Conservation (phyloP, 2,888 invertebrate species). For the Hipparchia sbordonii region DNA sequence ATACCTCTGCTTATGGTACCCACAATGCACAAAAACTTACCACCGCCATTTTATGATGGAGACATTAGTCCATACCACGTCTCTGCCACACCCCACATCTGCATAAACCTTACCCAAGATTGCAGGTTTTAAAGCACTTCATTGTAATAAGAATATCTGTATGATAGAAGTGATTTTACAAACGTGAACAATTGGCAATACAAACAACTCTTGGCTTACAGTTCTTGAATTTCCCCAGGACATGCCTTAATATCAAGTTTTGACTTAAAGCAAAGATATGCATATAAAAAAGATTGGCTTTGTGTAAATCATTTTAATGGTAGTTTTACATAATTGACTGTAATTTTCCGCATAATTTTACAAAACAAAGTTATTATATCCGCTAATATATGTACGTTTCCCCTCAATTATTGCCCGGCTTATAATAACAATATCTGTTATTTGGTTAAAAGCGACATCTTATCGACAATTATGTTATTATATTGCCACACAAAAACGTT, state of each 20-base stretch:
- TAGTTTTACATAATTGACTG: constrained; percentile 7
- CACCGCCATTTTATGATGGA: no score
- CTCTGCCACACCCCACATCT: not conserved
- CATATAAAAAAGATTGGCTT: not conserved
- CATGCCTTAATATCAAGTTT: not conserved
- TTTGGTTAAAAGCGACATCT: not conserved
- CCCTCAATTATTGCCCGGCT: not conserved
- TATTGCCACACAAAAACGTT: constrained; percentile 12
- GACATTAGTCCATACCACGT: not conserved
- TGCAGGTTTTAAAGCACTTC: not conserved
- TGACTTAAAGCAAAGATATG: not conserved
- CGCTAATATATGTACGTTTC: not conserved
- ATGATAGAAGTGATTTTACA: not conserved
- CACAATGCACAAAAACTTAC: no score
- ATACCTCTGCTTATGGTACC: no score
- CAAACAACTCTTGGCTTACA: not conserved
- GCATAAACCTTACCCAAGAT: not conserved
- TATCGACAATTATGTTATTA: not conserved
- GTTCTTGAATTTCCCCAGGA: not conserved
- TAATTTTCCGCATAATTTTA: not conserved
- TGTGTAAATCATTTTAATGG: not conserved
- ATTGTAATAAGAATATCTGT: not conserved
- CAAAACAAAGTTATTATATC: no score
- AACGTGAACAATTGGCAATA: not conserved
- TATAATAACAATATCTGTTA: not conserved